Evolutionary conservation across 2,797 vertebrate species (phyloP), one percentile per base, ranked within the genome.

Genomic region (Salmo trutta): DNA sequence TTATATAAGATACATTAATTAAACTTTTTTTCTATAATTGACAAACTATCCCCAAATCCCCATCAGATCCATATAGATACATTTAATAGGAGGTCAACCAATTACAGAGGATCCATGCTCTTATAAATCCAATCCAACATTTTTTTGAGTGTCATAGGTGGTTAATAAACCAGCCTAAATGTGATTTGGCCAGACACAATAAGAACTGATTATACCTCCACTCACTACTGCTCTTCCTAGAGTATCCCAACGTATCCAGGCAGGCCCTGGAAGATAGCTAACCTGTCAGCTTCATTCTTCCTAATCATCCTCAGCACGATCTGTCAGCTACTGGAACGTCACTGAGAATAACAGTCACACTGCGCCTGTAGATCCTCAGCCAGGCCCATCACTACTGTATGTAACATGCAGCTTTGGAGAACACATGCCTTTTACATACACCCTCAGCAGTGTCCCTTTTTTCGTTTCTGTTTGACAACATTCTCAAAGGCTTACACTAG

Each of bases 231-330:
- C 33, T 75, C 81, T 86, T 79, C 84, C 76, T 31, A 17, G 73
- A 77, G 54, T 54, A 74, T 79, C 79, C 73, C 71, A 24, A 21
- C 10, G 10, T 64, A 12, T 64, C 59, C 24, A 21, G 24, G n/a
- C 72, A 79, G 79, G 73, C 77, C 79, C 82, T 56, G 3, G 68
- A 70, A 83, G 84, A 84, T 71, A 75, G 85, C 83, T 78, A 91
- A 88, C 80, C 89, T 90, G 92, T 93, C 93, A 90, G 82, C 87
- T 91, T 84, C 73, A 74, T 83, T 93, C 83, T 84, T 85, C 81
- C 82, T 91, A 89, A 93, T 91, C 85, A 83, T 87, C 74, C 88
- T 92, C 87, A 83, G 84, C 74, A 56, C 81, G 90, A 90, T 76
- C 78, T 79, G 84, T 79, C 31, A 54, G 75, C 82, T 66, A 85